Percentiles rank a stretch among this genome's conserved stretches.
Conservation (phyloP, 2,888 invertebrate genomes). For the Drosophila subsilvestris region DNA sequence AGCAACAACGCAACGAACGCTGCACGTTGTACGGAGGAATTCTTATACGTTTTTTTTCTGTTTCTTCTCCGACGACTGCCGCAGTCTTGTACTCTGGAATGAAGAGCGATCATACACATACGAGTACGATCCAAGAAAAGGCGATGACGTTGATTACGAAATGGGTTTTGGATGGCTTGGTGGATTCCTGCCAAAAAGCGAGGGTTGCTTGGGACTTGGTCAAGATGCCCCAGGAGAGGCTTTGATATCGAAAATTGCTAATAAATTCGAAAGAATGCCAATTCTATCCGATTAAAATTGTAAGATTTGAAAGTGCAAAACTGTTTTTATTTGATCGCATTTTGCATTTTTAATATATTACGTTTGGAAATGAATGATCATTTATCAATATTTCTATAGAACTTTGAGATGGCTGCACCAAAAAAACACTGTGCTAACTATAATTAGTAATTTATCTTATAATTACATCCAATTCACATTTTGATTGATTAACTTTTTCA, state of each 20-base stretch:
- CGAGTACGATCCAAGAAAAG: slow-evolving; percentile 31
- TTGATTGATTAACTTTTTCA: not conserved
- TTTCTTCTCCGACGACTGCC: not conserved
- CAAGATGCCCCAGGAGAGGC: too few relatives aligned
- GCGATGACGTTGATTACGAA: slow-evolving; percentile 44
- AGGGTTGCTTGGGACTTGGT: not conserved
- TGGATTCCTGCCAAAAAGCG: slow-evolving; percentile 17
- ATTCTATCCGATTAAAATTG: too few relatives aligned
- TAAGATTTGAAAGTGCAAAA: not conserved
- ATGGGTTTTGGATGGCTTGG: slow-evolving; percentile 9
- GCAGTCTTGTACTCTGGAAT: not conserved
- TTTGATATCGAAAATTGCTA: too few relatives aligned
- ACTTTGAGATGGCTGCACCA: too few relatives aligned
- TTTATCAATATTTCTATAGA: not conserved
- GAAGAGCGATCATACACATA: slow-evolving; percentile 2
- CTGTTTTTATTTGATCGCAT: too few relatives aligned
- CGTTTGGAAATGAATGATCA: not conserved
- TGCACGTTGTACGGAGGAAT: slow-evolving; percentile 69
- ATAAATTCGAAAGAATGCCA: too few relatives aligned
- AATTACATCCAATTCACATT: not conserved
- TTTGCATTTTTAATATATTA: too few relatives aligned
- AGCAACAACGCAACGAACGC: slow-evolving; percentile 39
- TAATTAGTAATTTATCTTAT: not conserved
- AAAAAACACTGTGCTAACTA: not conserved
- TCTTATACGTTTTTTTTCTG: slow-evolving; percentile 59